Percentiles rank a stretch among this genome's conserved stretches.
These are phyloP conservation scores for Zootermopsis nevadensis DNA, from an alignment of 2,888 invertebrate species.

Conservation along the genomic window DNA sequence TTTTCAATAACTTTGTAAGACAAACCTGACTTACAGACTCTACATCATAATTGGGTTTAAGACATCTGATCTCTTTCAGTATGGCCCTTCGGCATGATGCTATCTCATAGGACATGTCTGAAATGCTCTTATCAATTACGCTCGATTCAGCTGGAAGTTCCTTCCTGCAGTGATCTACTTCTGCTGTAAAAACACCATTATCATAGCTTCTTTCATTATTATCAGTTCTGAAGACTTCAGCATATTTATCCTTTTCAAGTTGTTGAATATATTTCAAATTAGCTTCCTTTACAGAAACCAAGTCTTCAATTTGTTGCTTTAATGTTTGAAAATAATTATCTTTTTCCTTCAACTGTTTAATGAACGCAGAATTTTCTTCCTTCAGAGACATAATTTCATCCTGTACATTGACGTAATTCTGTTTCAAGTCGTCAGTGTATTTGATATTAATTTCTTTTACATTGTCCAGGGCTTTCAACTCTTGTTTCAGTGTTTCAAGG, in stretches of 20 bases:
- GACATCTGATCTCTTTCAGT: background rate
- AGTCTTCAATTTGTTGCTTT: background rate
- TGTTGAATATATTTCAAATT: background rate
- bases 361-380: too few species aligned
- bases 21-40: background rate
- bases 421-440: too few species aligned
- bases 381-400: too few species aligned
- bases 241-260: too few species aligned
- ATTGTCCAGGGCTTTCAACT: too few species aligned
- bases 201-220: conserved; percentile 56
- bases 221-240: conserved; percentile 57
- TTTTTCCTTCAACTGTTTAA: background rate
- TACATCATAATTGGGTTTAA: background rate
- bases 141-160: background rate
- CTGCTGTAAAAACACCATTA: background rate
- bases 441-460: too few species aligned
- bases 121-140: background rate
- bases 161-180: too few species aligned
- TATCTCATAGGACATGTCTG: background rate
- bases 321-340: background rate
- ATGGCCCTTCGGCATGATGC: background rate
- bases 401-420: too few species aligned
- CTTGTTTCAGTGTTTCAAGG: too few species aligned
- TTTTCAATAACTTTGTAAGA: background rate
- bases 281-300: background rate